A percentile compares a stretch with the other conserved stretches of the same genome.
phyloP scores from a whole-genome alignment of 2,888 invertebrate species.

The Stramonita haemastoma region DNA sequence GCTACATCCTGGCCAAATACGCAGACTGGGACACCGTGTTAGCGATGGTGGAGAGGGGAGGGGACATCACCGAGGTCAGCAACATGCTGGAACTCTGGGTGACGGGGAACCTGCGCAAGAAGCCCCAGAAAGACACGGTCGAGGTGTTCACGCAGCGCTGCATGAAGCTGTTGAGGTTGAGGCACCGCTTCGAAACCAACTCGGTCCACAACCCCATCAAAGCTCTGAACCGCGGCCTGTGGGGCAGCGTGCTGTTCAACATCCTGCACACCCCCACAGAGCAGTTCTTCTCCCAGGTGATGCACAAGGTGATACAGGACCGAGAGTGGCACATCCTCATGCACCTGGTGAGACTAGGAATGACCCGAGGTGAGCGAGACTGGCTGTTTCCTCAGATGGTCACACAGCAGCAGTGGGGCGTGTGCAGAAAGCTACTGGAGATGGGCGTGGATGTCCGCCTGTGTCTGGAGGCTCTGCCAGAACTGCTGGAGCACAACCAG shows the following conservation, averaged over 20 bases:
- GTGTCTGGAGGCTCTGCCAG: constrained; percentile 15
- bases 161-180: not conserved
- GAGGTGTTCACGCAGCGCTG: too few relatives aligned
- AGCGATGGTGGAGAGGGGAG: constrained; percentile 11
- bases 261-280: not conserved
- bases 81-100: not conserved
- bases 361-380: not conserved
- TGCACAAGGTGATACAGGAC: not conserved
- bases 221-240: not conserved
- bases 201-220: not conserved
- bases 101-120: not conserved
- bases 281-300: not conserved
- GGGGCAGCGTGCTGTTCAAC: constrained; percentile 20
- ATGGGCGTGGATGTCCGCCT: not conserved
- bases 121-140: not conserved
- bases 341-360: not conserved
- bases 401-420: constrained; percentile 16
- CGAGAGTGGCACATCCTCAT: not conserved
- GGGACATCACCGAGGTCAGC: constrained; percentile 19
- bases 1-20: constrained; percentile 4
- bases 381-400: constrained; percentile 8
- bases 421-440: not conserved
- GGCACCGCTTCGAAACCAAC: not conserved
- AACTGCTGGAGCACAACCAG: constrained; percentile 1
- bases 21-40: not conserved